phyloP scores from a whole-genome alignment of 2,113 vertebrate genomes.

The Pygoscelis antarcticus region DNA sequence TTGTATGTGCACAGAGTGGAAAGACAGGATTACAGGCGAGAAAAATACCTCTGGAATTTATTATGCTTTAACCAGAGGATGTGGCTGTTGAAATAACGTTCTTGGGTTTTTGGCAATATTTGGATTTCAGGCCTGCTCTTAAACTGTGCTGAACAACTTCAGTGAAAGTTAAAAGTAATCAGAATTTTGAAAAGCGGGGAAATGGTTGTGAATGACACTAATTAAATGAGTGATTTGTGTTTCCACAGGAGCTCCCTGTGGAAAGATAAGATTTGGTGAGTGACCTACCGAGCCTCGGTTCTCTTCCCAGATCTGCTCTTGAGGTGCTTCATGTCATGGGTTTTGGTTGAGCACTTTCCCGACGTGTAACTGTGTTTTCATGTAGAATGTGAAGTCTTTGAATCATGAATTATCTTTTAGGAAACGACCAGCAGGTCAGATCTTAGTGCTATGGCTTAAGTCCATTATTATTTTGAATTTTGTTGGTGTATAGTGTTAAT shows the following conservation, averaged over 20 bases:
- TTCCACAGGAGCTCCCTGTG: background rate
- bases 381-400: background rate
- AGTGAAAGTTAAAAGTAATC: background rate
- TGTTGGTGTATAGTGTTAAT: background rate
- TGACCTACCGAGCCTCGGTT: background rate
- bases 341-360: background rate
- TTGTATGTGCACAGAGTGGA: background rate
- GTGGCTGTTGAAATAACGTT: background rate
- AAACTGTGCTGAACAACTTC: background rate
- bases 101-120: background rate
- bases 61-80: constrained; percentile 30
- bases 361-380: background rate
- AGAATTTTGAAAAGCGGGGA: background rate
- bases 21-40: background rate
- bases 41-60: constrained; percentile 25
- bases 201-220: background rate
- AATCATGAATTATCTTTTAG: background rate
- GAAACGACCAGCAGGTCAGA: background rate
- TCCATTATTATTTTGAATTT: background rate
- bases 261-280: background rate
- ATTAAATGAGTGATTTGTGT: background rate
- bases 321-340: background rate
- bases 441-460: background rate
- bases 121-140: background rate
- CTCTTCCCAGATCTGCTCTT: background rate